These are phyloP conservation scores for Bradysia coprophila DNA, from an alignment of 1,140 invertebrate genomes.

Conservation along the genomic window DNA sequence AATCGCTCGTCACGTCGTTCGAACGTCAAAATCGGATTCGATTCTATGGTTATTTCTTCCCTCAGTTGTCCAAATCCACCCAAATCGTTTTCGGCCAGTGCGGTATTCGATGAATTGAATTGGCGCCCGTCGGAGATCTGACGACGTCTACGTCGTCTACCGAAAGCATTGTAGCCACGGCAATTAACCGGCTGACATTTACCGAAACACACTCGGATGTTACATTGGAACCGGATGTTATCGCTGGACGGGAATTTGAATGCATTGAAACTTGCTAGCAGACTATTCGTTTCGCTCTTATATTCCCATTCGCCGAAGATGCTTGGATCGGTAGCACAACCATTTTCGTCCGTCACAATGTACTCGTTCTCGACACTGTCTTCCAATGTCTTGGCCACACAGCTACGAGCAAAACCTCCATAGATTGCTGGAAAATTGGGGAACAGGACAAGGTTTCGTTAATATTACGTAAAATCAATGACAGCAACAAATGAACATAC, in stretches of 20 bases:
- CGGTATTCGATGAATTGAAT: constrained; percentile 32
- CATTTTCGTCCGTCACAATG: constrained; percentile 82
- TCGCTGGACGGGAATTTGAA: constrained; percentile 93
- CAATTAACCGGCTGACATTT: constrained; percentile 91
- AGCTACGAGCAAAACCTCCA: constrained; percentile 82
- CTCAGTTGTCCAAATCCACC: constrained; percentile 61
- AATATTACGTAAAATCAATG: not conserved
- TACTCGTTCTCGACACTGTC: constrained; percentile 80
- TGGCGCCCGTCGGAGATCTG: constrained; percentile 31
- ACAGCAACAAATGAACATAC: constrained; percentile 33
- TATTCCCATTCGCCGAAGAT: constrained; percentile 90
- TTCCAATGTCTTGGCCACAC: constrained; percentile 82
- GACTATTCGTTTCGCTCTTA: constrained; percentile 59
- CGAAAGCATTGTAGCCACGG: constrained; percentile 74
- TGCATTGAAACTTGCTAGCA: constrained; percentile 78
- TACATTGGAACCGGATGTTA: constrained; percentile 90
- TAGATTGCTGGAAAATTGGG: constrained; percentile 67
- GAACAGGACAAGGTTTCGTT: no score
- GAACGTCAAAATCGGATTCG: constrained; percentile 77
- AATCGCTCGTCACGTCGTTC: constrained; percentile 59
- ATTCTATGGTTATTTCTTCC: constrained; percentile 84
- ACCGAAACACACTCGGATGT: constrained; percentile 87
- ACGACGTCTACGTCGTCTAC: constrained; percentile 55
- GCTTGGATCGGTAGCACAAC: constrained; percentile 78
- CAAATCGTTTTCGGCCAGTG: constrained; percentile 20